phyloP scores from a whole-genome alignment of 2,113 vertebrate genomes.

The Stegostoma tigrinum region DNA sequence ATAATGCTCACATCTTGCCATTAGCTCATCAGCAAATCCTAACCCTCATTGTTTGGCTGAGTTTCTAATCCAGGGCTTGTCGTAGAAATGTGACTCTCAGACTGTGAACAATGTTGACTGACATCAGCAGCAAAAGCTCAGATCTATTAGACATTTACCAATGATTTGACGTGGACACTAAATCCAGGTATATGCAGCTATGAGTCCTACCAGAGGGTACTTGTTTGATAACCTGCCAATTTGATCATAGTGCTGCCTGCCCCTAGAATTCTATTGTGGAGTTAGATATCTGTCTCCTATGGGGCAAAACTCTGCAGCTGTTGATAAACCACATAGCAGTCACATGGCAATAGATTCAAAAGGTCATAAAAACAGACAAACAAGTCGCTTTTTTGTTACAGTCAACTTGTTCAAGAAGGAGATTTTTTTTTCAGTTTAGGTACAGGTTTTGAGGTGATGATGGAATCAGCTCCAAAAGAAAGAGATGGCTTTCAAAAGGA shows the following conservation, averaged over 20 bases:
- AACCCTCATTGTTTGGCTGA: background rate
- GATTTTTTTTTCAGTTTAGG: background rate
- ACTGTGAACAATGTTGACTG: background rate
- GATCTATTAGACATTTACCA: background rate
- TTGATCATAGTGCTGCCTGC: background rate
- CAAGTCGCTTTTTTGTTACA: background rate
- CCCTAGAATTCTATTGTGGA: background rate
- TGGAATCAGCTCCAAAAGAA: background rate
- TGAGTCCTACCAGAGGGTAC: background rate
- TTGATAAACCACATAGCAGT: background rate
- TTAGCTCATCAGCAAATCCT: background rate
- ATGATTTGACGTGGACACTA: background rate
- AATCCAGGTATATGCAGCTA: background rate
- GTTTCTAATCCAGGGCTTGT: background rate
- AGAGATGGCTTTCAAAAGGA: background rate
- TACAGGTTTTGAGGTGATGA: background rate
- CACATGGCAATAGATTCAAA: background rate
- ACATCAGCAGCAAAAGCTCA: background rate
- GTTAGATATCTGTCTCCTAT: background rate
- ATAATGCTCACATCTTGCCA: background rate
- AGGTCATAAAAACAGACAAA: background rate
- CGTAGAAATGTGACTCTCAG: background rate
- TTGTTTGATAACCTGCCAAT: background rate
- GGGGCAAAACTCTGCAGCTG: background rate
- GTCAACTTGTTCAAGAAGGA: background rate